Conservation (phyloP, 2,797 vertebrate species). For the Phoxinus dragarum region DNA sequence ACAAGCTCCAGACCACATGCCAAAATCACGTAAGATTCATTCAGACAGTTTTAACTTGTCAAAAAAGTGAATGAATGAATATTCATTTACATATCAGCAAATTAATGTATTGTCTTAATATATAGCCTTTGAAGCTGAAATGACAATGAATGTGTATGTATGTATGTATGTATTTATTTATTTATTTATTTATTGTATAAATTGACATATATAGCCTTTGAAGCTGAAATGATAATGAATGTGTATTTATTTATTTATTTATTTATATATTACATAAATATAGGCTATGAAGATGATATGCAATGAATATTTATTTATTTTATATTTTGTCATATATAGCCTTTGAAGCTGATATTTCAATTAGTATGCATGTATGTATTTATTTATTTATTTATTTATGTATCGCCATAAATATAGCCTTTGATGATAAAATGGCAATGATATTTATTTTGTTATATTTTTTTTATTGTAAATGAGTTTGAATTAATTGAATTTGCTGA, state of each 20-base stretch:
- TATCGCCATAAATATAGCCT: too few species aligned
- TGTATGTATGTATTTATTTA: neutral
- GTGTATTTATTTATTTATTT: neutral
- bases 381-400: too few species aligned
- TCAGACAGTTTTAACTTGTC: too few species aligned
- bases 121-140: neutral
- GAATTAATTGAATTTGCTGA: neutral
- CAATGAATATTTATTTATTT: neutral
- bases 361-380: too few species aligned
- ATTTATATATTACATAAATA: neutral
- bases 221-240: too few species aligned
- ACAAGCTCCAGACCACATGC: conserved; percentile 88
- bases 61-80: neutral
- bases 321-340: too few species aligned
- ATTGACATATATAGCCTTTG: neutral
- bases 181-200: neutral
- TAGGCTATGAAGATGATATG: neutral
- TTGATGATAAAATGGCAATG: too few species aligned
- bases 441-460: too few species aligned
- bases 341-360: too few species aligned
- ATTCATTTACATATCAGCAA: neutral
- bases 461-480: neutral
- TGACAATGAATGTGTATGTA: neutral
- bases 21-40: conserved; percentile 82
- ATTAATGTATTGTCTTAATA: neutral